Base-by-base conservation (phyloP, 2,888 invertebrate genomes). In the Drosophila nr. fundita region DNA sequence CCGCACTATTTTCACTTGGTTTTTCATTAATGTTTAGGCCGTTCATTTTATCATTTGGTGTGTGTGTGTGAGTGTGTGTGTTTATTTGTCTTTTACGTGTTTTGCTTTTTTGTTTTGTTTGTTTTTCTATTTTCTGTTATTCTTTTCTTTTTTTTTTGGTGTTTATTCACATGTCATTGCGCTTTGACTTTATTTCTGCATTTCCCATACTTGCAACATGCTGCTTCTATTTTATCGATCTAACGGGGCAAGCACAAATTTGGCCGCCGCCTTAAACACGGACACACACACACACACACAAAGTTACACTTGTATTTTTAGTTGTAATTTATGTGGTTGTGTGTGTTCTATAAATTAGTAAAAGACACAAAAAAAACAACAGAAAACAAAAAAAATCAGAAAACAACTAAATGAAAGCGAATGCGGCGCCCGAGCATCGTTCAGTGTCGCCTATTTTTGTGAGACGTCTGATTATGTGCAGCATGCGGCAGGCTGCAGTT, bases 151-250 rank as follows among this genome's bases (percentile, higher is more conserved):
- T 21, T 30, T 29, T 68, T 55, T 30, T 32, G 40, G 50, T 8
- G 27, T 57, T 58, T 57, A 45, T 57, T 74, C 58, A 49, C 64
- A 66, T 83, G 59, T 80, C 76, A 68, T 63, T 53, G 38, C 55
- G 81, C 78, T 81, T 71, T 66, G 38, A 40, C 54, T 32, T 63
- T 62, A 15, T 38, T 55, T 55, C 53, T 66, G 49, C 81, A 82
- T 58, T 70, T 73, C 59, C 40, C 52, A 54, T 69, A 24, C 64
- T 52, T 73, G 80, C 69, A 69, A 55, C 63, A 52, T 53, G 50
- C 60, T 63, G 72, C 64, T 63, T 55, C 55, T 55, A 42, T 71
- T 82, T 82, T 90, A 90, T 87, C 85, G 90, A 90, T 87, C 90
- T 73, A 90, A 89, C 83, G 73, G 52, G 62, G 15, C 59, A 68